Percentiles rank a stretch among this genome's conserved stretches.
Evolutionary conservation across 2,113 vertebrate species (phyloP).

Genomic region (Chitala chitala): DNA sequence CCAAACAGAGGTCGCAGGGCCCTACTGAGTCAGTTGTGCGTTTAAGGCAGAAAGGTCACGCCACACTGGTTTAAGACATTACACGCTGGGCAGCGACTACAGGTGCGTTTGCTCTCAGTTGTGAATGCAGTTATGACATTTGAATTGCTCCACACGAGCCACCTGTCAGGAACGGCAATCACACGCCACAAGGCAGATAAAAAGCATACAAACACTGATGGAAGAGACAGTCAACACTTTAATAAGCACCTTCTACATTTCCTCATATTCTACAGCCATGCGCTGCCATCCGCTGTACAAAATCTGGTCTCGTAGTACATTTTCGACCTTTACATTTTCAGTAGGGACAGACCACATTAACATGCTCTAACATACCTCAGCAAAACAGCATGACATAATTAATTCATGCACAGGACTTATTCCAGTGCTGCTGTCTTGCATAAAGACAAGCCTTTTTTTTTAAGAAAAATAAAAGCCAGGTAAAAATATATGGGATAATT

Average conservation of each 20-base stretch:
- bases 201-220: neutral
- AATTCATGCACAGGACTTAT: conserved; percentile 10
- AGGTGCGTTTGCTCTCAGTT: too few relatives aligned
- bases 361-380: neutral
- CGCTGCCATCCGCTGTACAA: neutral
- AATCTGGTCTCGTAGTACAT: neutral
- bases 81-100: neutral
- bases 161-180: neutral
- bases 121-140: too few relatives aligned
- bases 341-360: too few relatives aligned
- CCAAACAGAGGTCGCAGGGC: neutral
- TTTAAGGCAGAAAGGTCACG: neutral
- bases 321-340: too few relatives aligned
- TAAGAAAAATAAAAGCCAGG: neutral
- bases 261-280: neutral
- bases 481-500: too few relatives aligned
- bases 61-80: too few relatives aligned
- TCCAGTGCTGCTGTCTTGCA: neutral
- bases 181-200: neutral
- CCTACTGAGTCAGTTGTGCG: neutral
- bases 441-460: neutral
- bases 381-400: neutral
- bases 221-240: neutral
- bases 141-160: too few relatives aligned
- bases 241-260: neutral